These are phyloP conservation scores for Bimastos eiseni DNA, from an alignment of 2,888 invertebrate genomes.

Conservation along the genomic window DNA sequence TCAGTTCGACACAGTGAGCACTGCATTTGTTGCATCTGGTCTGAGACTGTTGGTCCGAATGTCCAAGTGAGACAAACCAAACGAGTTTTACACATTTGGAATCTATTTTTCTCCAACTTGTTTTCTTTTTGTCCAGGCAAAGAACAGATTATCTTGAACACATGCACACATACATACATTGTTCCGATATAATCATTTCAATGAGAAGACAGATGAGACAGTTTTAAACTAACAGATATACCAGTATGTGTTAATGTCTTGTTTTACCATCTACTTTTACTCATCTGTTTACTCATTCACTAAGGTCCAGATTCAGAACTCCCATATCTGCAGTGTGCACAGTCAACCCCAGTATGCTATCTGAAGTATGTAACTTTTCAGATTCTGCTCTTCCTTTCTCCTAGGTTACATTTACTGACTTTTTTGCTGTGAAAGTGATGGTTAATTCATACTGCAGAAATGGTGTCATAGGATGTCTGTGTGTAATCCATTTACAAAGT, in stretches of 20 bases:
- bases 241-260: not conserved
- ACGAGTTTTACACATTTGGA: not conserved
- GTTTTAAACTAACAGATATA: not conserved
- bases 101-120: not conserved
- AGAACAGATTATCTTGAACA: no score
- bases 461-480: not conserved
- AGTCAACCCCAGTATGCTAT: not conserved
- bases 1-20: not conserved
- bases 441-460: not conserved
- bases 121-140: not conserved
- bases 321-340: not conserved
- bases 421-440: not conserved
- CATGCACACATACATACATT: no score
- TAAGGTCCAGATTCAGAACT: not conserved
- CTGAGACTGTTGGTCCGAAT: slow-evolving; percentile 13
- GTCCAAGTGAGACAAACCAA: slow-evolving; percentile 13
- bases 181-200: not conserved
- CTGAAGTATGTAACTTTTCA: not conserved
- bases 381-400: not conserved
- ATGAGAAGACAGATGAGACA: not conserved
- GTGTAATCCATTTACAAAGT: not conserved
- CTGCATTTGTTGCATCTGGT: not conserved
- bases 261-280: no score
- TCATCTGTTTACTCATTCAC: not conserved
- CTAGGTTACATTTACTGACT: not conserved